Percentiles rank a stretch among this genome's conserved stretches.
These are phyloP conservation scores for Glaucopsyche alexis DNA, from an alignment of 2,888 invertebrate species.

Conservation along the genomic window DNA sequence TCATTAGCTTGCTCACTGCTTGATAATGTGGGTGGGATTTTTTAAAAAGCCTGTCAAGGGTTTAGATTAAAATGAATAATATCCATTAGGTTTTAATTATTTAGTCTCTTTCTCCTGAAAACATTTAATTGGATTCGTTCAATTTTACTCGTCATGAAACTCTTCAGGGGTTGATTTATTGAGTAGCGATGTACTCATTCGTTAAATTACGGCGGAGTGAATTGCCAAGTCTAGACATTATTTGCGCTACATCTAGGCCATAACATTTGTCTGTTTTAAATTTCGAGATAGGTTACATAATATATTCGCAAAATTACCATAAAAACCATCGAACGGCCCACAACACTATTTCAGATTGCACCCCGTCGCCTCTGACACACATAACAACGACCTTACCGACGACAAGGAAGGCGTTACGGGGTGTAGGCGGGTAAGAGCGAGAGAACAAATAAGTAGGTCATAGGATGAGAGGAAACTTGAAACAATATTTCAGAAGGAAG, in stretches of 20 bases:
- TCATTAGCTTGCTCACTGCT: too few species aligned
- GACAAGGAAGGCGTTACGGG: slow-evolving; percentile 51
- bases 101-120: too few species aligned
- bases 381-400: slow-evolving; percentile 70
- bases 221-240: not conserved
- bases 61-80: too few species aligned
- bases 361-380: slow-evolving; percentile 71
- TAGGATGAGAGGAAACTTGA: slow-evolving; percentile 66
- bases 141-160: too few species aligned
- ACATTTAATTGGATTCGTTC: too few species aligned
- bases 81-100: too few species aligned
- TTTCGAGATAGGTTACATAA: slow-evolving; percentile 1
- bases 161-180: too few species aligned
- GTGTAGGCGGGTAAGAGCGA: slow-evolving; percentile 45
- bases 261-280: not conserved
- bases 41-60: too few species aligned
- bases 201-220: not conserved
- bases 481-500: slow-evolving; percentile 54
- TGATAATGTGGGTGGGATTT: too few species aligned
- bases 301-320: slow-evolving; percentile 29
- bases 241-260: slow-evolving; percentile 1
- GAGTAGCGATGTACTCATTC: not conserved
- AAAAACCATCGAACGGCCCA: slow-evolving; percentile 36
- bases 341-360: slow-evolving; percentile 67
- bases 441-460: slow-evolving; percentile 68